Evolutionary conservation across 2,888 invertebrate genomes (phyloP), one percentile per base, ranked within the genome.

Genomic region (Synergus itoensis): DNA sequence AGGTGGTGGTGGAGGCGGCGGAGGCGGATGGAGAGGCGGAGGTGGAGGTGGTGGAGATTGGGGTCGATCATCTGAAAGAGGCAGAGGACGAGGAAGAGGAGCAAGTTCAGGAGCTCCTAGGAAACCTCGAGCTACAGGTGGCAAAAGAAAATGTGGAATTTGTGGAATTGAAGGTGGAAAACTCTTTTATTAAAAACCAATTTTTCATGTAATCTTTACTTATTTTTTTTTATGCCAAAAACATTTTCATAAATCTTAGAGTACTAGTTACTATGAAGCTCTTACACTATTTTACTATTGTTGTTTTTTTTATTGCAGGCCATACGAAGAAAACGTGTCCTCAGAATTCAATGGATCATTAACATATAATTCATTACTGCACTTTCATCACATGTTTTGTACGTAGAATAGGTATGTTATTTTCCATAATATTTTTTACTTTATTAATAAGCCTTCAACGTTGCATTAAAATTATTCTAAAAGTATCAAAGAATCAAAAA

Each of bases 161-260:
- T 98, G 98, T 90, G 94, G 95, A 11, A 93, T 95, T 87, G 95
- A 96, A 93, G 98, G 95, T 94, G 89, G 83, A 78, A 73, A 14
- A 57, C 12, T 12, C 4, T 62, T 62, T 18, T 40, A 76, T 62
- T 79, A 14, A 8, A 69, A 75, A 36, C 18, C 28, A 48, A 53
- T 48, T 0, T 63, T 45, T 76, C 53, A 53, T 43, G 36, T 57
- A 11, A 60, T 62, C 14, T 40, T 21, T 36, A 14, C 9, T 60
- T 57, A 57, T 4, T 16, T 57, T 57, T n/a, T 9, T 18, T 57
- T 11, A 57, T 57, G 3, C 9, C 0, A 18, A 53, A 57, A 57
- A 9, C 18, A 18, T 57, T 57, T 57, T 9, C n/a, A 9, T 9
- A 4, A 18, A 9, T 8, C 2, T 57, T 53, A n/a, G 2, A 18